Percentiles rank a stretch among this genome's conserved stretches.
These are phyloP conservation scores for Hetaerina titia DNA, from an alignment of 2,888 invertebrate species.

Conservation along the genomic window DNA sequence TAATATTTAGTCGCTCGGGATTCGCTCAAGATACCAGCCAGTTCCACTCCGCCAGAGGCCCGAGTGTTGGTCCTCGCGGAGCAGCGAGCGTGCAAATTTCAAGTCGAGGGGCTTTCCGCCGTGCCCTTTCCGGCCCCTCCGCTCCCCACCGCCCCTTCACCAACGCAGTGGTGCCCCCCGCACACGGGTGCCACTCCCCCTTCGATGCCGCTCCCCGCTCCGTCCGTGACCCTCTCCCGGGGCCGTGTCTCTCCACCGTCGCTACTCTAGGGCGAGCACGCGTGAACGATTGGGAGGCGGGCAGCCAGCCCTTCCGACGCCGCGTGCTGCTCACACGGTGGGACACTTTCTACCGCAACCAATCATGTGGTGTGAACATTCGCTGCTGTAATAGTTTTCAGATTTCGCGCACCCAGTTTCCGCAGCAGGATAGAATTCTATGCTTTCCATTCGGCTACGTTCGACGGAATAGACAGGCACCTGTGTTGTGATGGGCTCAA, in stretches of 20 bases:
- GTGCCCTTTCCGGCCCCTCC: neutral
- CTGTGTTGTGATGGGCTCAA: no score
- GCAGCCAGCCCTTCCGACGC: neutral
- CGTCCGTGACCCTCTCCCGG: neutral
- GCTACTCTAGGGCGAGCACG: neutral
- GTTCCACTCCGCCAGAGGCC: neutral
- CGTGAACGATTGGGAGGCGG: neutral
- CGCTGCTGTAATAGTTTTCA: neutral
- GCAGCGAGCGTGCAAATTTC: neutral
- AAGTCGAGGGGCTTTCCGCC: neutral
- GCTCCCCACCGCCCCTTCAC: neutral
- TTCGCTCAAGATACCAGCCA: neutral
- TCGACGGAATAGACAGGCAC: no score
- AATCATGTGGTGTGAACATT: neutral
- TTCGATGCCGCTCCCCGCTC: neutral
- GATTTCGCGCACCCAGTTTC: neutral
- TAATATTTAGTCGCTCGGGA: no score
- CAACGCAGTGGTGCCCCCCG: neutral
- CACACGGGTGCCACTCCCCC: neutral
- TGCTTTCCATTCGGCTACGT: no score
- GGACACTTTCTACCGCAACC: neutral
- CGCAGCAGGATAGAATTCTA: neutral
- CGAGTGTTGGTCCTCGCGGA: neutral
- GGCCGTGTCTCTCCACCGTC: neutral
- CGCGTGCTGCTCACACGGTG: neutral